Evolutionary conservation across 1,140 invertebrate genomes (phyloP).

Genomic region (Heliothis virescens): DNA sequence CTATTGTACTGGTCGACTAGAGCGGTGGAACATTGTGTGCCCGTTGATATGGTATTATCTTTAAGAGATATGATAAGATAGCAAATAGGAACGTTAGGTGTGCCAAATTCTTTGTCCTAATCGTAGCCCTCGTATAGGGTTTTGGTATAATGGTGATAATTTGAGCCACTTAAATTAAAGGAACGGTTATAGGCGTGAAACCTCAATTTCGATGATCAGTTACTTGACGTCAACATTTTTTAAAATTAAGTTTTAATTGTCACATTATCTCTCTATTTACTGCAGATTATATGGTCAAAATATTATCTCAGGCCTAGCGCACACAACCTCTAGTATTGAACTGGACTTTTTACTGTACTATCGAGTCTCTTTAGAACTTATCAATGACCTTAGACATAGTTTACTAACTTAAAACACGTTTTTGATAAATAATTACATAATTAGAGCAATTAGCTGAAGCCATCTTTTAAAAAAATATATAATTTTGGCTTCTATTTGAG

Average conservation of each 20-base stretch:
- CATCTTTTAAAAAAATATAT: no score
- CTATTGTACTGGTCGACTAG: slow-evolving; percentile 75
- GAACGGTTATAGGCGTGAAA: not conserved
- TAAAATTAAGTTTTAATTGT: not conserved
- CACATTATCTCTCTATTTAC: not conserved
- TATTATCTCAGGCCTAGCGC: not conserved
- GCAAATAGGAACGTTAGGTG: slow-evolving; percentile 83
- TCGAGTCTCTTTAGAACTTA: not conserved
- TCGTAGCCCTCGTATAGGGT: slow-evolving; percentile 63
- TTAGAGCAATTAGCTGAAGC: no score
- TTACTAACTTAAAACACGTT: no score
- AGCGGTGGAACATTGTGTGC: slow-evolving; percentile 77
- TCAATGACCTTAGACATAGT: not conserved
- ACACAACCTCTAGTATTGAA: not conserved
- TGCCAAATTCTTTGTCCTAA: slow-evolving; percentile 85
- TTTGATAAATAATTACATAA: no score
- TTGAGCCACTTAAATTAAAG: slow-evolving; percentile 19
- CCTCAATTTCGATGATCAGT: not conserved
- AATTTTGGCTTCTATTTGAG: no score
- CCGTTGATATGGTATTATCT: slow-evolving; percentile 80
- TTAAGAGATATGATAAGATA: slow-evolving; percentile 82
- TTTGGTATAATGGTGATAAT: slow-evolving; percentile 24
- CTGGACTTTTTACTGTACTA: not conserved
- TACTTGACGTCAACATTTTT: not conserved
- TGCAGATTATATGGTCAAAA: no score